Conservation (phyloP, 1,140 invertebrate genomes). For the Orchestia grillus region DNA sequence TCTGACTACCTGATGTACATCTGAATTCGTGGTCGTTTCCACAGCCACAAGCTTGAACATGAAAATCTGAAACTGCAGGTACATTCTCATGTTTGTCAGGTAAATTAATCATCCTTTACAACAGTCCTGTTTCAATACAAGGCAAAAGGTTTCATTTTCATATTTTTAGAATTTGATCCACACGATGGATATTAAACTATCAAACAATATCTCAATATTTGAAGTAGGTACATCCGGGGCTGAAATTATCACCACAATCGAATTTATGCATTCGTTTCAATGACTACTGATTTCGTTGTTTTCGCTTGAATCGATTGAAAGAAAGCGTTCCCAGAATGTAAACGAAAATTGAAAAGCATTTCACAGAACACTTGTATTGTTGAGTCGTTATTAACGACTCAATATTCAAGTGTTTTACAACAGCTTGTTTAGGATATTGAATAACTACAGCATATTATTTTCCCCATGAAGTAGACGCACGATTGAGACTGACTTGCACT, state of each 20-base stretch:
- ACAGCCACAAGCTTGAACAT: no score
- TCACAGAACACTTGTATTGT: background rate
- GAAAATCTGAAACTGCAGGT: no score
- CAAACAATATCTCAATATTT: background rate
- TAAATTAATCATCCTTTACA: no score
- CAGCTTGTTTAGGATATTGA: background rate
- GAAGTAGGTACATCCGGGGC: background rate
- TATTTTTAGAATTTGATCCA: background rate
- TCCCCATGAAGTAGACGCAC: background rate
- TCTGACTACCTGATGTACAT: no score
- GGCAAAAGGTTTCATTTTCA: background rate
- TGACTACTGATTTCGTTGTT: background rate
- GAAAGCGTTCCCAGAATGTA: background rate
- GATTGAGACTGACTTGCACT: background rate
- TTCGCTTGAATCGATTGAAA: background rate
- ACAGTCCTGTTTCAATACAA: no score
- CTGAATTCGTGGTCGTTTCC: no score
- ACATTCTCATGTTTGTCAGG: no score
- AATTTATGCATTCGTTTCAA: background rate
- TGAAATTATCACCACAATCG: background rate
- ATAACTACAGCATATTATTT: no score
- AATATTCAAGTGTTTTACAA: background rate
- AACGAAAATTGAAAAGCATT: background rate
- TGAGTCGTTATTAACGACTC: background rate
- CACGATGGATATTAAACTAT: background rate